Base-by-base conservation (phyloP, 2,888 invertebrate genomes). In the Xanthostigma xanthostigma region DNA sequence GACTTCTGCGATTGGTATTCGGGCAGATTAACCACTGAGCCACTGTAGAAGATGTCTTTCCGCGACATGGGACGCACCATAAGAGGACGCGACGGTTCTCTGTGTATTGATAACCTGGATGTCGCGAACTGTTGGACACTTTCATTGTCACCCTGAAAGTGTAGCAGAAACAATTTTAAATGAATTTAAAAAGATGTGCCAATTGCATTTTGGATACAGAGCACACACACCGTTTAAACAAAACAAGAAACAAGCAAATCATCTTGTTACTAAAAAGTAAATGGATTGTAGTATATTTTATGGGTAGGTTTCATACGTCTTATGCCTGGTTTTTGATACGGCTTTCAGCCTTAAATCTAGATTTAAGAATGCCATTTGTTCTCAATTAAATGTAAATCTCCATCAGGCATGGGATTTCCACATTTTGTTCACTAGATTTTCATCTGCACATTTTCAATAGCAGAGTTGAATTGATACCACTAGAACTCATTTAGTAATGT, bases 41-140 rank as follows among this genome's bases (percentile, higher is more conserved):
- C 95, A 3, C 93, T 92, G 69, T 96, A 96, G 74, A 97, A 96
- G 61, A 96, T 95, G 68, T 97, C 97, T 63, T 94, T 93, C 47
- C 94, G 77, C 8, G 93, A 93, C 69, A 96, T 69, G 3, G 95
- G 95, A 13, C 93, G 78, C 12, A 90, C 84, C 73, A 90, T 88
- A 54, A 80, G 72, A 43, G 76, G 71, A 53, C 73, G 73, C 58
- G 77, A 77, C 34, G 63, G 60, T 14, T 64, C 58, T 49, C 64
- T 54, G 12, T 81, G 67, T 1, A 78, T 67, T 0, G 78, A 83
- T 50, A 80, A 61, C 62, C 83, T 84, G 0, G 83, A 83, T 51
- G 80, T 79, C 14, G 74, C 72, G 55, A 73, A 75, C 55, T 76
- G 82, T 55, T 76, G 82, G 62, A 82, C 76, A 63, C 83, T 83